Evolutionary conservation across 2,113 vertebrate species (phyloP).

Genomic region (Myodes glareolus): DNA sequence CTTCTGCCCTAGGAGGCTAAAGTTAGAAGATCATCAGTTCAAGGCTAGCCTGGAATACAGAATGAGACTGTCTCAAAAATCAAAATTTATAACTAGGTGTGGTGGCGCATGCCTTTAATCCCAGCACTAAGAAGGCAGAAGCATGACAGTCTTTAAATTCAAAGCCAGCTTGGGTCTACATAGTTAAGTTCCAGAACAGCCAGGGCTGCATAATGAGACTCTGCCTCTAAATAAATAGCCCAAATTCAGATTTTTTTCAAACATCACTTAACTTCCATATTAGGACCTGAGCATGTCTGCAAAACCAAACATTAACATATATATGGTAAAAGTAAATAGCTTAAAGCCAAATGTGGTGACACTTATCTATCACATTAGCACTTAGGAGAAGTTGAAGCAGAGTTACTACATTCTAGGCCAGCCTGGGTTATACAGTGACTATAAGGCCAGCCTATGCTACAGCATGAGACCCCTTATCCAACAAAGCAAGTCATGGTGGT

Average conservation of each 20-base stretch:
- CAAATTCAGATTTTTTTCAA: slow-evolving; percentile 34
- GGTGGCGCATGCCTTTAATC: neutral
- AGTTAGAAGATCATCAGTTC: neutral
- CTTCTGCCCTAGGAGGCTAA: neutral
- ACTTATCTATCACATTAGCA: neutral
- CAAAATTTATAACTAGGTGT: neutral
- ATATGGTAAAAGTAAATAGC: neutral
- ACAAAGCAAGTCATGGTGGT: neutral
- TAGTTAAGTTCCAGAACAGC: neutral
- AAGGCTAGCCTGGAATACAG: neutral
- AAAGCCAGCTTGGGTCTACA: neutral
- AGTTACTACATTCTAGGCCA: neutral
- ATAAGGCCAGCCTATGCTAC: neutral
- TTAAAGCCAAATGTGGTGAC: neutral
- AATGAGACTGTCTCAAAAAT: neutral
- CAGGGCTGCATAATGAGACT: neutral
- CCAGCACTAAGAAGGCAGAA: neutral
- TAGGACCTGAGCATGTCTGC: neutral
- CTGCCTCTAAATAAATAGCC: neutral
- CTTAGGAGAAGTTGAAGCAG: neutral
- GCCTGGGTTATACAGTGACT: neutral
- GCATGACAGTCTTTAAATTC: neutral
- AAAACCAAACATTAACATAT: slow-evolving; percentile 18
- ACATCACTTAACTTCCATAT: neutral
- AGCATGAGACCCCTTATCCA: neutral